phyloP scores from a whole-genome alignment of 2,888 invertebrate species.

The Agrenia bidenticulata region DNA sequence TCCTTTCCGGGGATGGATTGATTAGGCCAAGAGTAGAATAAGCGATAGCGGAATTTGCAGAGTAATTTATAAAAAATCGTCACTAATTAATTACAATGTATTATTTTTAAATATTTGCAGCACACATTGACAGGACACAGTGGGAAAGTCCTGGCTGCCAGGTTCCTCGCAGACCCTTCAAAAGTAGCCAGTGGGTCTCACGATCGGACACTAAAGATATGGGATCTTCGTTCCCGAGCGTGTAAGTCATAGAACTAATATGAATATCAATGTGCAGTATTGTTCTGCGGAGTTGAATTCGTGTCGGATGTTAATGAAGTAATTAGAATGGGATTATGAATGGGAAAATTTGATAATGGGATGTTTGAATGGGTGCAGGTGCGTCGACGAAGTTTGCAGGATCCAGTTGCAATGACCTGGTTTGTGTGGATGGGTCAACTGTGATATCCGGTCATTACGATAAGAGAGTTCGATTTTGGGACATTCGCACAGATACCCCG shows the following conservation, averaged over 20 bases:
- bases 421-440: conserved; percentile 75
- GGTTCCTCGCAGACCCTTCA: conserved; percentile 79
- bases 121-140: conserved; percentile 93
- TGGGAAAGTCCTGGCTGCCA: conserved; percentile 95
- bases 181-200: conserved; percentile 77
- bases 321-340: no score
- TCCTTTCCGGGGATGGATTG: no score
- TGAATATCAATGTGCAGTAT: no score
- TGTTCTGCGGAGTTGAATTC: no score
- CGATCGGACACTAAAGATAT: conserved; percentile 96
- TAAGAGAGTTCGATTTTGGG: conserved; percentile 92
- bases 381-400: conserved; percentile 93
- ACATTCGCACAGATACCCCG: conserved; percentile 74
- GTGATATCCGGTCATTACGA: conserved; percentile 98
- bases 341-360: neutral
- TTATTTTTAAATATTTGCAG: conserved; percentile 65
- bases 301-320: no score
- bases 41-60: no score
- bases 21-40: no score
- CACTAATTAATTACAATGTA: no score
- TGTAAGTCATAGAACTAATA: conserved; percentile 64
- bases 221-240: conserved; percentile 91
- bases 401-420: conserved; percentile 94
- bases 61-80: no score
- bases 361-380: conserved; percentile 61